phyloP scores from a whole-genome alignment of 2,888 invertebrate species.

The Pinctada fucata region DNA sequence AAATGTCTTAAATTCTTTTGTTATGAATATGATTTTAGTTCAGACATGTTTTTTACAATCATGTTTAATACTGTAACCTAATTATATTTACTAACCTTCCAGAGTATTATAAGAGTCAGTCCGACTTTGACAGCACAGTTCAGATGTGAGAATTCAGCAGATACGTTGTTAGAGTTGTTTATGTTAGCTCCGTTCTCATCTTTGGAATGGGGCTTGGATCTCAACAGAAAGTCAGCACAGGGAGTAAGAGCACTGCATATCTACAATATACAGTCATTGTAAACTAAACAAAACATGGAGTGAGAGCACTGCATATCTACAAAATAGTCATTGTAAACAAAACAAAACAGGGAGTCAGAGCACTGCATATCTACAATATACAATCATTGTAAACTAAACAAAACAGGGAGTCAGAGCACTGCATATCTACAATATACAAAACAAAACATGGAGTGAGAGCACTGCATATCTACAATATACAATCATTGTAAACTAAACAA shows the following conservation, averaged over 20 bases:
- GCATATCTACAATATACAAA: too few species aligned
- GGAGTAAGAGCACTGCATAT: slow-evolving; percentile 71
- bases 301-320: not conserved
- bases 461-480: too few species aligned
- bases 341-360: not conserved
- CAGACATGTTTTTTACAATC: too few species aligned
- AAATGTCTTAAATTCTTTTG: too few species aligned
- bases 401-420: too few species aligned
- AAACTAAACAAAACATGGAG: not conserved
- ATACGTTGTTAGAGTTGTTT: not conserved
- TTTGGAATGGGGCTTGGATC: slow-evolving; percentile 49
- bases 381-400: too few species aligned
- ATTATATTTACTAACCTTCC: slow-evolving; percentile 58
- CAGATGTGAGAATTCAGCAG: slow-evolving; percentile 48
- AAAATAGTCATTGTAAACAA: not conserved
- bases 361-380: too few species aligned
- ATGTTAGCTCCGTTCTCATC: slow-evolving; percentile 7
- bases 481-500: too few species aligned
- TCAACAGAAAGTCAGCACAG: slow-evolving; percentile 74
- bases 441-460: too few species aligned
- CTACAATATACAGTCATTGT: slow-evolving; percentile 44
- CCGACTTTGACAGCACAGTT: slow-evolving; percentile 67
- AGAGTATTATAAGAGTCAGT: slow-evolving; percentile 71
- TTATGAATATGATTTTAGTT: too few species aligned
- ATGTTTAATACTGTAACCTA: too few species aligned